Conservation (phyloP, 2,113 vertebrate genomes). For the Stercorarius parasiticus region DNA sequence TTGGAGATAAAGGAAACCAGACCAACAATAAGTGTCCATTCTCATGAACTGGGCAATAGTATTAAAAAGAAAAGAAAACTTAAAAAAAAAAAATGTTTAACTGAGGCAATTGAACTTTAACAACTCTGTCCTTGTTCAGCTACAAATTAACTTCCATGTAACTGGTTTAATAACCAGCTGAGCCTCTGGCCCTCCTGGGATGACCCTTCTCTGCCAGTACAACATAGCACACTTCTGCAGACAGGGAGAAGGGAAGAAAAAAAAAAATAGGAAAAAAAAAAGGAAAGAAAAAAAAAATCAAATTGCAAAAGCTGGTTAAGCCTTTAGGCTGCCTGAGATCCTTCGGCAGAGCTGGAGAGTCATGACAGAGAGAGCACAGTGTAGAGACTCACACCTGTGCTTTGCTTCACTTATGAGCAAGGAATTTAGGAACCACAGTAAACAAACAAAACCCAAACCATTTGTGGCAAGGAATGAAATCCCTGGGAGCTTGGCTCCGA, state of each 20-base stretch:
- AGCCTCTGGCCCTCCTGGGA: background rate
- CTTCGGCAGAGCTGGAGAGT: background rate
- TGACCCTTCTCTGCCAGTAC: background rate
- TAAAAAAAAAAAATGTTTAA: background rate
- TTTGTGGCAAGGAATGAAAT: background rate
- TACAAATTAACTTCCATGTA: background rate
- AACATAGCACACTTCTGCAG: background rate
- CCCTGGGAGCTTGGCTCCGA: background rate
- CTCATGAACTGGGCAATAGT: background rate
- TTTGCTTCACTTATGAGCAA: background rate
- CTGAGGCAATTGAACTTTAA: background rate
- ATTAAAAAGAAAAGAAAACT: no score
- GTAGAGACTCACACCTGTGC: background rate
- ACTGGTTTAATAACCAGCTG: background rate
- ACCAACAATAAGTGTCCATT: background rate
- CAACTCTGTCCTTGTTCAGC: background rate
- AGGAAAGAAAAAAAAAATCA: background rate
- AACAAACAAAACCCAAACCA: background rate
- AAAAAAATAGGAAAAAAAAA: background rate
- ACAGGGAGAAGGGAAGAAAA: no score
- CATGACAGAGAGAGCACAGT: accelerated
- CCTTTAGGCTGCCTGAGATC: background rate
- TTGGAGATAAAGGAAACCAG: background rate
- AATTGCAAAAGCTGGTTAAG: background rate
- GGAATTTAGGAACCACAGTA: background rate